A percentile compares a stretch with the other conserved stretches of the same genome.
Conservation (phyloP, 2,888 invertebrate species). For the Callyntrura guangdongensis region DNA sequence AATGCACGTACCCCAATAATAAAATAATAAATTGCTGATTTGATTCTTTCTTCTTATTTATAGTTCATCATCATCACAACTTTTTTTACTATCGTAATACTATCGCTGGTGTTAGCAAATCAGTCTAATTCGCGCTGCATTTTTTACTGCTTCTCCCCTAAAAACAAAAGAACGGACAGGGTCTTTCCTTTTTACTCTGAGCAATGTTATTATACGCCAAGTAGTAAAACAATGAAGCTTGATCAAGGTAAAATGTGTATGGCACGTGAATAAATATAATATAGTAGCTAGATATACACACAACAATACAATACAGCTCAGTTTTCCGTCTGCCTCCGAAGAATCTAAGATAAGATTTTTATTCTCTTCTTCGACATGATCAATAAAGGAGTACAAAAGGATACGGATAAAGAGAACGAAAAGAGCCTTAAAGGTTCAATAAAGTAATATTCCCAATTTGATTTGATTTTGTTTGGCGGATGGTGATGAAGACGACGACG, state of each 20-base stretch:
- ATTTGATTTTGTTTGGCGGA: constrained; percentile 75
- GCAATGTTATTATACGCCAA: not conserved
- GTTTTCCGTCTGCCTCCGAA: not conserved
- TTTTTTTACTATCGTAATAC: constrained; percentile 23
- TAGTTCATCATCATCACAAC: constrained; percentile 45
- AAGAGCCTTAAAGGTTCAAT: constrained; percentile 56
- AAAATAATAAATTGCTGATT: constrained; percentile 38
- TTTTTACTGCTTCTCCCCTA: constrained; percentile 35
- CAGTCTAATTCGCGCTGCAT: constrained; percentile 48
- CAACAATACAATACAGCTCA: not conserved
- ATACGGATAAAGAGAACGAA: constrained; percentile 20
- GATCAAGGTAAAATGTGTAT: constrained; percentile 46
- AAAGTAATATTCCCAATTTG: constrained; percentile 54
- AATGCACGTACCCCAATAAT: constrained; percentile 32
- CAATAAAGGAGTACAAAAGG: constrained; percentile 42
- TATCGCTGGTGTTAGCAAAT: constrained; percentile 62
- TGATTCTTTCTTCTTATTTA: constrained; percentile 45
- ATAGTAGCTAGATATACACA: not conserved
- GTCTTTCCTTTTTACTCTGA: not conserved
- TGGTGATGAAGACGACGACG: constrained; percentile 38
- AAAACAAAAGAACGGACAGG: not conserved
- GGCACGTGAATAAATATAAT: constrained; percentile 47
- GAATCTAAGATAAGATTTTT: constrained; percentile 56
- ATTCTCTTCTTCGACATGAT: constrained; percentile 19
- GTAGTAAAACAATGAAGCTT: constrained; percentile 27